Conservation (phyloP, 2,888 invertebrate species). For the Athalia rosae region DNA sequence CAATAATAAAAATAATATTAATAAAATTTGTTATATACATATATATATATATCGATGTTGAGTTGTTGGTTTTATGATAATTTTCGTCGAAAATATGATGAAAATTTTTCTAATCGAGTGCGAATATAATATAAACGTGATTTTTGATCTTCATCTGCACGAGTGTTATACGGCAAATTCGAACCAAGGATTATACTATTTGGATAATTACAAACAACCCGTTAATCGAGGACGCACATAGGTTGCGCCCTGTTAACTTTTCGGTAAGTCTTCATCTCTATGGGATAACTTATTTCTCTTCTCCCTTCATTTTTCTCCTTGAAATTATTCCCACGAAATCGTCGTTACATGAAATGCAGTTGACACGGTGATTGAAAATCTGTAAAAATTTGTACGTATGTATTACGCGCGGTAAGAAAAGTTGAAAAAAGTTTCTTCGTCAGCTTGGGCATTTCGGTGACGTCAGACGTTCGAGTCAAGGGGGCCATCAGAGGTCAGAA, state of each 20-base stretch:
- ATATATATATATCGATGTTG: too few relatives aligned
- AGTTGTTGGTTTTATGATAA: too few relatives aligned
- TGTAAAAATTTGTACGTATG: not conserved
- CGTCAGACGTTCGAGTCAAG: conserved; percentile 18
- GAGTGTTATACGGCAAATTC: not conserved
- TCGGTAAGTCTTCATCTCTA: conserved; percentile 19
- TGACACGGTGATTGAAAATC: too few relatives aligned
- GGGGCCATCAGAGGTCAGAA: conserved; percentile 19
- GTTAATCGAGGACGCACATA: not conserved
- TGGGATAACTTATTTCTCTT: not conserved
- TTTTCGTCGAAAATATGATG: too few relatives aligned
- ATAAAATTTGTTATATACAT: too few relatives aligned
- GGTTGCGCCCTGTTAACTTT: conserved; percentile 35
- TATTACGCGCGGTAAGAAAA: not conserved
- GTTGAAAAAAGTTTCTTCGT: too few relatives aligned
- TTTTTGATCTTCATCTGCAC: not conserved
- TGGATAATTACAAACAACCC: conserved; percentile 1
- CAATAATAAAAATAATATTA: too few relatives aligned
- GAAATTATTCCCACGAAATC: too few relatives aligned
- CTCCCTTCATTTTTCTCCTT: not conserved
- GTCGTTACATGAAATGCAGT: too few relatives aligned
- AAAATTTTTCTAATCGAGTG: not conserved
- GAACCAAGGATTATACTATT: not conserved
- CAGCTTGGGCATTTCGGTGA: not conserved
- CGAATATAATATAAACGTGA: not conserved